Base-by-base conservation (phyloP, 2,888 invertebrate species). In the Ashinkailepas kermadecensis region DNA sequence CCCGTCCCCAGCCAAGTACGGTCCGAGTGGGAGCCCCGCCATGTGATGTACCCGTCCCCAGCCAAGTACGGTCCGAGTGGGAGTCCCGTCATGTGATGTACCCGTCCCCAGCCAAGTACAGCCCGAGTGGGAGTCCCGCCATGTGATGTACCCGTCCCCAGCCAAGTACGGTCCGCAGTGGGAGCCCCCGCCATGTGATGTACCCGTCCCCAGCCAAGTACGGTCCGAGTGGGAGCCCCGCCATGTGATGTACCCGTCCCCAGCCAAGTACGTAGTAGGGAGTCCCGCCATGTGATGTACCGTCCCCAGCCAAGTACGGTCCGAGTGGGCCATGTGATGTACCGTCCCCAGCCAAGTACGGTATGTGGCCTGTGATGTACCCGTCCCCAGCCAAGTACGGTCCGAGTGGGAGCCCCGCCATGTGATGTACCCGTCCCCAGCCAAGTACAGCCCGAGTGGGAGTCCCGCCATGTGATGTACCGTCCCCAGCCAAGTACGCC, bases 161-260 rank as follows among this genome's bases (percentile, higher is more conserved):
- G 74, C 74, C 21, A 54, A 54, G 54, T 74, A 74, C 56, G 54
- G 78, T 79, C 91, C 94, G 0, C n/a, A 89, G 90, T 0, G 86
- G 90, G 81, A 93, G 94, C 81, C 4, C 39, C 39, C 39, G 39
- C 4, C 39, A 39, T 39, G 39, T 39, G 39, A 39, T 39, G 39
- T 39, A 39, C 39, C 39, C 39, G 39, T 39, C 12, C 62, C 15
- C 62, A 64, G 62, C 62, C 18, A 8, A 21, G 62, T 64, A 64
- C 62, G 21, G 62, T 18, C 62, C 62, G 18, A 64, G 62, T 21
- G 1, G 62, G 39, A 39, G 39, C 39, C n/a, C 39, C 21, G 62
- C 1, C 62, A 64, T 8, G 15, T 18, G 8, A 18, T 64, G 18
- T 64, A 8, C 18, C 13, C 39, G 39, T 39, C 62, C 62, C 15